Percentiles rank a stretch among this genome's conserved stretches.
phyloP scores from a whole-genome alignment of 2,888 invertebrate species.

The Catocala sponsa region DNA sequence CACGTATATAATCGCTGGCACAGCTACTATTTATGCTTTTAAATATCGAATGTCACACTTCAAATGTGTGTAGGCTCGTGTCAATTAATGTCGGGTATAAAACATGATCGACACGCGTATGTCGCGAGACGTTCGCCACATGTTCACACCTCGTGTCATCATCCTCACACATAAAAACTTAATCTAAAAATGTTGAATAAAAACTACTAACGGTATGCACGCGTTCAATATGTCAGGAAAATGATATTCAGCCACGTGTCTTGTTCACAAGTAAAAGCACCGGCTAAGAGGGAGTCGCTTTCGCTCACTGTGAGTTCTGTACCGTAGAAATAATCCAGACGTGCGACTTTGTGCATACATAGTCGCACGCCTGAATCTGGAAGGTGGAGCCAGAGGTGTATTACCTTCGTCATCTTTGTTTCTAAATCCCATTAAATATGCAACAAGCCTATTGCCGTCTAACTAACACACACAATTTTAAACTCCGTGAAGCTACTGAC shows the following conservation, averaged over 20 bases:
- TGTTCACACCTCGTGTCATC: conserved; percentile 46
- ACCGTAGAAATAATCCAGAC: no score
- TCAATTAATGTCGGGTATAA: conserved; percentile 50
- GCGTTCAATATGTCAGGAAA: conserved; percentile 64
- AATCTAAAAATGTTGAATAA: conserved; percentile 38
- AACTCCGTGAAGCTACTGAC: no score
- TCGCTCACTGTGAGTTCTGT: no score
- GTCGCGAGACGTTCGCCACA: conserved; percentile 30
- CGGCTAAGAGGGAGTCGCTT: background rate
- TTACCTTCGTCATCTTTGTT: no score
- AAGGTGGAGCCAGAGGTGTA: no score
- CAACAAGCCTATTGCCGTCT: no score
- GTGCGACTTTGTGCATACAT: no score
- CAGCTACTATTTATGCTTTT: background rate
- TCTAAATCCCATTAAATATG: no score
- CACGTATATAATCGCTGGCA: no score
- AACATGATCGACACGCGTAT: conserved; percentile 54
- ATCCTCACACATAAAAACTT: conserved; percentile 33
- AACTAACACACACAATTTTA: no score
- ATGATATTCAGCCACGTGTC: conserved; percentile 59
- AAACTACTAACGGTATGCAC: conserved; percentile 46
- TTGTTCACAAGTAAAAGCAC: conserved; percentile 27
- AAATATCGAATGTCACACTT: conserved; percentile 20
- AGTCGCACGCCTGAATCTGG: no score
- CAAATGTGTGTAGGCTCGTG: conserved; percentile 16